These are phyloP conservation scores for Lacanobia wlatinum DNA, from an alignment of 2,888 invertebrate genomes.

Conservation along the genomic window DNA sequence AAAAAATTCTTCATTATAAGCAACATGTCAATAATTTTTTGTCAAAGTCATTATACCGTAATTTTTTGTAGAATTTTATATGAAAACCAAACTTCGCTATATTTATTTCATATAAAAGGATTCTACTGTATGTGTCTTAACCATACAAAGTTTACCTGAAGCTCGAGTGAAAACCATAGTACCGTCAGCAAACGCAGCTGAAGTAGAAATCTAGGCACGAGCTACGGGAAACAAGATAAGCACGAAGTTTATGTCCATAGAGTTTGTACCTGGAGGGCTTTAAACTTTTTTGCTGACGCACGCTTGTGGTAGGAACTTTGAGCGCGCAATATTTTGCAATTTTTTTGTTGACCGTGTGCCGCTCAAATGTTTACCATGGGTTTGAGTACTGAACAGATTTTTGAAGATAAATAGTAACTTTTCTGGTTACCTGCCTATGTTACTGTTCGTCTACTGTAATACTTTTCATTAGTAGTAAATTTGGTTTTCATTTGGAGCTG, in stretches of 20 bases:
- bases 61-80: too few species aligned
- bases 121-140: too few species aligned
- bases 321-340: slow-evolving; percentile 9
- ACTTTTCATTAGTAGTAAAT: too few species aligned
- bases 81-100: too few species aligned
- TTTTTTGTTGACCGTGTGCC: slow-evolving; percentile 6
- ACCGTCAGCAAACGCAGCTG: slow-evolving; percentile 40
- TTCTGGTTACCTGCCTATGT: not conserved
- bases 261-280: slow-evolving; percentile 42
- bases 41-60: too few species aligned
- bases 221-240: slow-evolving; percentile 57
- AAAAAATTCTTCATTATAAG: too few species aligned
- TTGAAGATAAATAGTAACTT: slow-evolving; percentile 1
- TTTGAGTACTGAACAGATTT: slow-evolving; percentile 18
- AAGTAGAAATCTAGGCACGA: slow-evolving; percentile 56
- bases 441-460: too few species aligned
- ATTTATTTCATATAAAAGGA: too few species aligned
- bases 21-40: too few species aligned
- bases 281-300: slow-evolving; percentile 44
- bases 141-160: not conserved
- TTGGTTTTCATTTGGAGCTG: too few species aligned
- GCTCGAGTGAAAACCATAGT: slow-evolving; percentile 27
- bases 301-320: slow-evolving; percentile 26
- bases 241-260: slow-evolving; percentile 56
- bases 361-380: slow-evolving; percentile 3